Evolutionary conservation across 2,797 vertebrate genomes (phyloP).

Genomic region (Diplodus sargus): DNA sequence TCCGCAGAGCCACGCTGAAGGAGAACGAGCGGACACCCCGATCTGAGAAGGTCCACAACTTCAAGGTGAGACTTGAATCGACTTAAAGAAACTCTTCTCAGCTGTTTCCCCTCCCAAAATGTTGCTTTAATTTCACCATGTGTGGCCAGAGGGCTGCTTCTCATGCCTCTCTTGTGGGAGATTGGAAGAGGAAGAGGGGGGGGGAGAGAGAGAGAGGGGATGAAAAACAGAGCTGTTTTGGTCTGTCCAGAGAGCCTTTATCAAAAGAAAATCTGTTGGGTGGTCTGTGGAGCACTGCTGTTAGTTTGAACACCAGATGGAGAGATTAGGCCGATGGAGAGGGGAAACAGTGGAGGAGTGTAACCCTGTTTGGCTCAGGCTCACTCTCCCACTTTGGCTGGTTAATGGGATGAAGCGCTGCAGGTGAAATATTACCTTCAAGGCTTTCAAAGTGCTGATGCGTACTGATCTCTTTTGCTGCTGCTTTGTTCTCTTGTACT

Average conservation of each 20-base stretch:
- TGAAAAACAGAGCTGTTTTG: conserved; percentile 77
- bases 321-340: conserved; percentile 80
- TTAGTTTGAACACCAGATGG: conserved; percentile 83
- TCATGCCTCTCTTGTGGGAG: conserved; percentile 49
- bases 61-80: conserved; percentile 91
- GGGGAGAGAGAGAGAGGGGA: conserved; percentile 37
- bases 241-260: conserved; percentile 71
- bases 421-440: conserved; percentile 58
- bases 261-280: conserved; percentile 81
- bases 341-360: conserved; percentile 68
- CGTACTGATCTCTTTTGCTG: conserved; percentile 58
- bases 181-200: conserved; percentile 15
- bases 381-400: conserved; percentile 75
- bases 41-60: conserved; percentile 98
- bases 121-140: conserved; percentile 58
- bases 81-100: conserved; percentile 18
- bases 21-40: conserved; percentile 92
- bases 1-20: conserved; percentile 97
- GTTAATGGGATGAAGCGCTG: conserved; percentile 62
- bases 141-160: conserved; percentile 59
- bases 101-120: conserved; percentile 28
- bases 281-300: conserved; percentile 71
- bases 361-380: conserved; percentile 80
- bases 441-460: conserved; percentile 76
- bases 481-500: conserved; percentile 51